Evolutionary conservation across 2,797 vertebrate genomes (phyloP).

Genomic region (Channa striata): DNA sequence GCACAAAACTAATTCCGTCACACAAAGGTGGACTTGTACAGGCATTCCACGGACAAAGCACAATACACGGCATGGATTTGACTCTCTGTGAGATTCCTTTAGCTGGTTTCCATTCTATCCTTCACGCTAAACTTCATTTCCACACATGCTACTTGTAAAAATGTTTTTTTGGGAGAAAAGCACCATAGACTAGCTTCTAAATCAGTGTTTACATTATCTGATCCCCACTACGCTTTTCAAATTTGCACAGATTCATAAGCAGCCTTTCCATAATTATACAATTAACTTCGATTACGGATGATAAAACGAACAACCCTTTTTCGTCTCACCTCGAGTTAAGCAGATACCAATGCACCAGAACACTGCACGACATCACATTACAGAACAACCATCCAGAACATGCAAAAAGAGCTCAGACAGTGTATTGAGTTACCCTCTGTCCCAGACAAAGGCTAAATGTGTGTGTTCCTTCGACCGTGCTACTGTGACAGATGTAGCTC

Average conservation of each 20-base stretch:
- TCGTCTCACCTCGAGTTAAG: conserved; percentile 19
- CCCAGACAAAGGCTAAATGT: conserved; percentile 31
- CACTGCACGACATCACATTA: background rate
- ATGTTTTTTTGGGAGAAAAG: too few relatives aligned
- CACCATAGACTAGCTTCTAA: too few relatives aligned
- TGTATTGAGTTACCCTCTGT: conserved; percentile 15
- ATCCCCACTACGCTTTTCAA: too few relatives aligned
- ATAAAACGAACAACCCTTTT: too few relatives aligned
- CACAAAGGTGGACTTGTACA: conserved; percentile 2
- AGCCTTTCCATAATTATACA: too few relatives aligned
- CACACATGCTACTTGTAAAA: too few relatives aligned
- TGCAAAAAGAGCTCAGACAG: conserved; percentile 38
- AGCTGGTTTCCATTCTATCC: background rate
- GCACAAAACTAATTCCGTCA: background rate
- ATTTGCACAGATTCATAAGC: too few relatives aligned
- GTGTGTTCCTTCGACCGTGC: conserved; percentile 46
- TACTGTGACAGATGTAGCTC: conserved; percentile 69
- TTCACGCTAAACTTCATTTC: background rate
- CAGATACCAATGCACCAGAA: conserved; percentile 15
- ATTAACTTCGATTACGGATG: too few relatives aligned
- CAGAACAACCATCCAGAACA: conserved; percentile 35
- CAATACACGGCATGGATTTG: background rate
- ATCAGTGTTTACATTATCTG: too few relatives aligned
- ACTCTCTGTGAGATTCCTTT: background rate
- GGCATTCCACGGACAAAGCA: conserved; percentile 11